Evolutionary conservation across 2,888 invertebrate genomes (phyloP).

Genomic region (Autographa gamma): DNA sequence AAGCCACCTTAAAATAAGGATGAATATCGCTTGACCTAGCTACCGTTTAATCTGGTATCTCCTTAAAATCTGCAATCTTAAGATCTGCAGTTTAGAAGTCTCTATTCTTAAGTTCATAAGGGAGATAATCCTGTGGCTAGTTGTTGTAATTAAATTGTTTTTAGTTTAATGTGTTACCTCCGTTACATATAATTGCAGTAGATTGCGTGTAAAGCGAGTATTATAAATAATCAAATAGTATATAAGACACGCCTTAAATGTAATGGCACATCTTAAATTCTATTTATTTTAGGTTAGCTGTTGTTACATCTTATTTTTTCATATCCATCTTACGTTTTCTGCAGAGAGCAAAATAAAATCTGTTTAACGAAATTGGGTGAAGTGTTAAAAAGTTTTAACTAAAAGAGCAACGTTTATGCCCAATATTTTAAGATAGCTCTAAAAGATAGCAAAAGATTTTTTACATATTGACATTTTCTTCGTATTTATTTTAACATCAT

Average conservation of each 20-base stretch:
- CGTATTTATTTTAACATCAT: no score
- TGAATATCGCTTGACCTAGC: background rate
- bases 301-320: no score
- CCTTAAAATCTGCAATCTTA: slow-evolving; percentile 20
- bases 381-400: no score
- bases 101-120: background rate
- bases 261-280: background rate
- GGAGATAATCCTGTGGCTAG: background rate
- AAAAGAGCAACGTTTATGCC: no score
- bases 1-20: accelerated
- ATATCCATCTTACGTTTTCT: no score
- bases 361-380: no score
- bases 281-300: background rate
- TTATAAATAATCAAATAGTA: slow-evolving; percentile 42
- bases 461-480: no score
- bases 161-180: slow-evolving; percentile 34
- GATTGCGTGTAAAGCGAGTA: slow-evolving; percentile 48
- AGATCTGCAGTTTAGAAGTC: background rate
- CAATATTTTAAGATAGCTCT: no score
- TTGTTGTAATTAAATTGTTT: background rate
- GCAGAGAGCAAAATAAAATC: no score
- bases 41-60: slow-evolving; percentile 9
- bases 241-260: slow-evolving; percentile 9
- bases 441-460: no score
- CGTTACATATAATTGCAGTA: slow-evolving; percentile 46